Base-by-base conservation (phyloP, 2,888 invertebrate genomes). In the Hypselothyrea guttata region DNA sequence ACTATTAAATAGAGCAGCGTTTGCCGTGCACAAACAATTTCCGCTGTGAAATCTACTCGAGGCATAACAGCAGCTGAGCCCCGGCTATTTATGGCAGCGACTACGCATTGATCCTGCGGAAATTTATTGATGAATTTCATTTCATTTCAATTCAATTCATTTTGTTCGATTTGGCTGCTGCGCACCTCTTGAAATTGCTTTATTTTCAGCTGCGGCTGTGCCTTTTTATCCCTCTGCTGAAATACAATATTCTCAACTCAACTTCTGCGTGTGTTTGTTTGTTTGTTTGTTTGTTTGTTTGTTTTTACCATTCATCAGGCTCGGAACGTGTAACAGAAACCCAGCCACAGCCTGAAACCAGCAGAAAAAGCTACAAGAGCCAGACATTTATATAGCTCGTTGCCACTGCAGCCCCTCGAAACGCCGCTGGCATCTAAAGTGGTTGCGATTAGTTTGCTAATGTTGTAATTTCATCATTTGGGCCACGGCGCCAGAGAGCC, bases 401-500 rank as follows among this genome's bases (percentile, higher is more conserved):
- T 27, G 11, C 27, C 33, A 35, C 31, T 13, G 34, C 16, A 12
- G 11, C 7, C 15, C 37, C 15, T 2, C 11, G 16, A 42, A 59
- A 84, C 81, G 78, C 63, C 70, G 62, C 52, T 62, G 62, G 81
- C 81, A 82, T 82, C 79, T 78, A 84, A 82, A 82, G 84, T 81
- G 84, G 75, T 63, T 81, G 69, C 78, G 84, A 81, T 81, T 81
- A 81, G 84, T 81, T 81, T 81, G 84, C 82, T 81, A 84, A 81
- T 84, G 81, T 75, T 81, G 78, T 84, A 84, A 84, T 81, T 81
- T 84, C 74, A 81, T 81, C 81, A 84, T 75, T 22, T 75, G 79
- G 56, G 48, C 38, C 48, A 54, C 5, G 22, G 22, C 22, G 22
- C 2, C 22, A n/a, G n/a, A 27, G 4, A 7, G 7, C 27, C 27